Percentiles rank a stretch among this genome's conserved stretches.
Conservation (phyloP, 2,888 invertebrate species). For the Drosophila rubida region DNA sequence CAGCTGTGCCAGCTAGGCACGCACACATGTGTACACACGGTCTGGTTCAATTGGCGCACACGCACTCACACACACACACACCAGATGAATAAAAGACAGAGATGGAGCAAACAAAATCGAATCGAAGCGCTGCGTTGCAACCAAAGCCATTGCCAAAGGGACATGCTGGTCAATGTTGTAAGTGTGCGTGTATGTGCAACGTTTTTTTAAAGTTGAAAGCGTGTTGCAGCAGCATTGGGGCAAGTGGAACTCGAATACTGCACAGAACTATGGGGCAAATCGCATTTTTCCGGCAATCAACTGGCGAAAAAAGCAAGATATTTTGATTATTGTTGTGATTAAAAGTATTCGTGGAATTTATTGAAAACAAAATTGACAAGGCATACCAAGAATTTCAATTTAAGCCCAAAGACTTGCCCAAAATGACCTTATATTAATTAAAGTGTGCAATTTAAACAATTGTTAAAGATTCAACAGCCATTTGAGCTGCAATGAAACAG, state of each 20-base stretch:
- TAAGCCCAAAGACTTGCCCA: no score
- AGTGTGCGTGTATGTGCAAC: conserved; percentile 9
- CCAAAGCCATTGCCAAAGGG: conserved; percentile 35
- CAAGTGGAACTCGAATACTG: conserved; percentile 7
- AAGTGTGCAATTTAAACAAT: conserved; percentile 1
- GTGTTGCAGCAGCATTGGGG: conserved; percentile 8
- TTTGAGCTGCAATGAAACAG: not conserved
- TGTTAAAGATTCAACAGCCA: not conserved
- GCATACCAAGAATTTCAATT: no score
- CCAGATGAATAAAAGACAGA: not conserved
- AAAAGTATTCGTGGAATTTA: no score
- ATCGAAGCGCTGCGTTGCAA: conserved; percentile 23
- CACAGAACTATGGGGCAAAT: not conserved
- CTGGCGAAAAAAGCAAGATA: no score
- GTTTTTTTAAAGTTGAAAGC: conserved; percentile 30
- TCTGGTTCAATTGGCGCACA: conserved; percentile 1
- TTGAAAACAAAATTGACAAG: no score
- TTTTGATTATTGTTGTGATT: no score
- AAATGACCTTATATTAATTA: no score
- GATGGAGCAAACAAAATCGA: conserved; percentile 7
- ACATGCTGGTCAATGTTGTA: conserved; percentile 41
- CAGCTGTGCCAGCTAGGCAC: conserved; percentile 16
- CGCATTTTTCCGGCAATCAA: not conserved
- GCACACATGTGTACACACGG: conserved; percentile 15
- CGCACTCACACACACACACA: not conserved